Conservation (phyloP, 2,797 vertebrate genomes). For the Hydrolagus colliei region DNA sequence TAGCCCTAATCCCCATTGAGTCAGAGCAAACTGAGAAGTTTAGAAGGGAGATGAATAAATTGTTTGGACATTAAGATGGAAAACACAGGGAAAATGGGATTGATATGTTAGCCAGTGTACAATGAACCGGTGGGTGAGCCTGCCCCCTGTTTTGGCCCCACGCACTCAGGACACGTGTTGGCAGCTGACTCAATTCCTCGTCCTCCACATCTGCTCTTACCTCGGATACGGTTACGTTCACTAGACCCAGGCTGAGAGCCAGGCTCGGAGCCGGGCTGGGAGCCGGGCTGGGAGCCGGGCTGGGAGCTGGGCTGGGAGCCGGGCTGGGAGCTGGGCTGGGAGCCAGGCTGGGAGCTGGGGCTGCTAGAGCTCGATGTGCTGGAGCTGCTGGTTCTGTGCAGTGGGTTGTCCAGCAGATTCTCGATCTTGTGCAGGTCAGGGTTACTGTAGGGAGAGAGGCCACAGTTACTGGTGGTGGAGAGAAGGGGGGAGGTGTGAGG, state of each 20-base stretch:
- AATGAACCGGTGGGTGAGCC: too few species aligned
- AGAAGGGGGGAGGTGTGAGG: too few species aligned
- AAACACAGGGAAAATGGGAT: too few species aligned
- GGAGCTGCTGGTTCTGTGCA: constrained; percentile 89
- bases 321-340: constrained; percentile 72
- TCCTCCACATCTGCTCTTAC: constrained; percentile 51
- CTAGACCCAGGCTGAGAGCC: constrained; percentile 57
- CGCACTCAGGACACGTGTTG: too few species aligned
- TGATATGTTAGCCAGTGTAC: too few species aligned
- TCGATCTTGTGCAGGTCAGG: constrained; percentile 86
- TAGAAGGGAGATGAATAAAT: too few species aligned
- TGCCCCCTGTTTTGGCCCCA: too few species aligned
- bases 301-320: constrained; percentile 78
- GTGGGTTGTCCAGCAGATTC: constrained; percentile 71
- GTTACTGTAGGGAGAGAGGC: constrained; percentile 63
- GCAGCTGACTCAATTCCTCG: too few species aligned
- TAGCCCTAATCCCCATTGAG: too few species aligned
- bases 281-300: constrained; percentile 67
- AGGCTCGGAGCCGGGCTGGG: constrained; percentile 58
- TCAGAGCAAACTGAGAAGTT: too few species aligned
- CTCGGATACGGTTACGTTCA: constrained; percentile 74
- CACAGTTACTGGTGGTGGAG: neutral
- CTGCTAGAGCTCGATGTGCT: constrained; percentile 95
- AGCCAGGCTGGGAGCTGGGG: constrained; percentile 79
- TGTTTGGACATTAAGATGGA: too few species aligned